These are phyloP conservation scores for Sinocyclocheilus maitianheensis DNA, from an alignment of 2,113 vertebrate genomes.

Conservation along the genomic window DNA sequence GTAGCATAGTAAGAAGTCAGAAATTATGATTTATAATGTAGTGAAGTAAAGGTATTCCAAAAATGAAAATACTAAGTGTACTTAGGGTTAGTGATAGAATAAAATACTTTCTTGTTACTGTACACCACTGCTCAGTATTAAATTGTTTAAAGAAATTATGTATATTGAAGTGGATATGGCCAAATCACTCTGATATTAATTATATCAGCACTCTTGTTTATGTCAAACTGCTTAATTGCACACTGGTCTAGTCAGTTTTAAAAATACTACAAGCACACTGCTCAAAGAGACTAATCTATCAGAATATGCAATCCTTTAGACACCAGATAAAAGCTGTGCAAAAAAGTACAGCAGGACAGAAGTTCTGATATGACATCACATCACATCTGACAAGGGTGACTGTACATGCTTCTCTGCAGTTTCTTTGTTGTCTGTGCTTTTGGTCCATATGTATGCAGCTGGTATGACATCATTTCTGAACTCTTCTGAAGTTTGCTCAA, in stretches of 20 bases:
- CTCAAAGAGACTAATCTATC: neutral
- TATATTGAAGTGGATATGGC: too few species aligned
- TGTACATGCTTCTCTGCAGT: neutral
- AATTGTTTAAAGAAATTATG: too few species aligned
- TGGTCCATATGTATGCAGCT: conserved; percentile 3
- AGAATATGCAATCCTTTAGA: neutral
- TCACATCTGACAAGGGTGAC: conserved; percentile 18
- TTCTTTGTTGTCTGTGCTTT: conserved; percentile 23
- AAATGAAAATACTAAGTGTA: too few species aligned
- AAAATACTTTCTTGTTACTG: too few species aligned
- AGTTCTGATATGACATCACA: conserved; percentile 1
- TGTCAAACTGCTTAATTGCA: neutral
- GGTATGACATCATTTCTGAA: neutral
- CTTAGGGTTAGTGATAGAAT: too few species aligned
- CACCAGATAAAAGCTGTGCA: conserved; percentile 3
- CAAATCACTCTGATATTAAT: too few species aligned
- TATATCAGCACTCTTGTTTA: too few species aligned
- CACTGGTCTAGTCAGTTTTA: neutral
- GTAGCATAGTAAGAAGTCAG: too few species aligned
- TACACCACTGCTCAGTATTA: too few species aligned
- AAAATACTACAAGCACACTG: neutral
- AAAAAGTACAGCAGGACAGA: neutral
- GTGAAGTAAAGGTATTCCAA: too few species aligned
- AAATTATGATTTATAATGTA: too few species aligned
- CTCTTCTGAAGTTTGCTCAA: neutral